These are phyloP conservation scores for Speoplatyrhinus poulsoni DNA, from an alignment of 2,113 vertebrate species.

Conservation along the genomic window DNA sequence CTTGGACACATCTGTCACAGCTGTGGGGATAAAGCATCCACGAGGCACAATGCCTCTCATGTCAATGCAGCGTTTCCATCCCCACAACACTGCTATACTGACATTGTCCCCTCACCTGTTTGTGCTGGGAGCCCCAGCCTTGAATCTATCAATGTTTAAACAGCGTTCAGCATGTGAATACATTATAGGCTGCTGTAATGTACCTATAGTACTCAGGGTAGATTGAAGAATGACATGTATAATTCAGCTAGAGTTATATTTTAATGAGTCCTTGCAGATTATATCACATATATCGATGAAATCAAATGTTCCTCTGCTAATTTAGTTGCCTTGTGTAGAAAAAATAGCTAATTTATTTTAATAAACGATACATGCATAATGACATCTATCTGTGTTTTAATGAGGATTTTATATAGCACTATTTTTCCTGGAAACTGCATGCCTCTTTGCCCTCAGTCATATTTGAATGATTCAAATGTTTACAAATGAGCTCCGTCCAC, in stretches of 20 bases:
- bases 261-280: slow-evolving; percentile 17
- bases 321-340: slow-evolving; percentile 11
- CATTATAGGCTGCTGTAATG: slow-evolving; percentile 23
- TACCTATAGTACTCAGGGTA: slow-evolving; percentile 45
- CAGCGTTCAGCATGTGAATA: slow-evolving; percentile 31
- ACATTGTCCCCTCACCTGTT: not conserved
- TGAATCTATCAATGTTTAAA: slow-evolving; percentile 11
- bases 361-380: not conserved
- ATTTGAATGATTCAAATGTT: slow-evolving; percentile 55
- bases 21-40: too few relatives aligned
- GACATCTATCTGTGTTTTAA: not conserved
- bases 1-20: too few relatives aligned
- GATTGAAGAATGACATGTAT: slow-evolving; percentile 21
- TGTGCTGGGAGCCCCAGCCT: slow-evolving; percentile 10
- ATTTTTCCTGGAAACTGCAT: not conserved
- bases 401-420: not conserved
- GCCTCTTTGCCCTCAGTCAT: too few relatives aligned
- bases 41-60: not conserved
- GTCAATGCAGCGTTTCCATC: slow-evolving; percentile 36
- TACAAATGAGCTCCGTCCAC: slow-evolving; percentile 13
- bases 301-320: not conserved
- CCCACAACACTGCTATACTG: slow-evolving; percentile 1
- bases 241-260: slow-evolving; percentile 15
- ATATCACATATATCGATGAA: slow-evolving; percentile 14
- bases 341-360: slow-evolving; percentile 4